These are phyloP conservation scores for Tetraodon nigroviridis DNA, from an alignment of 2,113 vertebrate species.

Conservation along the genomic window DNA sequence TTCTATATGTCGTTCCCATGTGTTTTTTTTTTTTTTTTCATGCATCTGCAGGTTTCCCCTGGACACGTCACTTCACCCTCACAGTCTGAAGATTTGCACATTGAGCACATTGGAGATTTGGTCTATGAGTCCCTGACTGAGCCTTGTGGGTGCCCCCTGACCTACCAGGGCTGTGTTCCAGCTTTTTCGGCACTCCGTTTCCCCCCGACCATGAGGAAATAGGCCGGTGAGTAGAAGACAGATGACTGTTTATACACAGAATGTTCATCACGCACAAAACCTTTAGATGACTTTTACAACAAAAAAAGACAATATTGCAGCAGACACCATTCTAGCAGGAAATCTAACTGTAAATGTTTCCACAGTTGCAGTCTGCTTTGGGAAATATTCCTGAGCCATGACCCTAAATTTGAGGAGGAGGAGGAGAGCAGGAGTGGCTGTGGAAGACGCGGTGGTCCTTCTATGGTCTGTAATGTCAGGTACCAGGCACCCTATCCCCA, in stretches of 20 bases:
- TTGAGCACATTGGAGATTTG: no score
- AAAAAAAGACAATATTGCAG: not conserved
- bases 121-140: not conserved
- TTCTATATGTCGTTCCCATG: no score
- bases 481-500: not conserved
- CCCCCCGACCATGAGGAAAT: no score
- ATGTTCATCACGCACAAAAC: not conserved
- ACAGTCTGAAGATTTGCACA: no score
- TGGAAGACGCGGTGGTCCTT: slow-evolving; percentile 22
- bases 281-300: not conserved
- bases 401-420: slow-evolving; percentile 6
- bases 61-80: no score
- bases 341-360: no score
- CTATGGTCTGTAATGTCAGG: slow-evolving; percentile 29
- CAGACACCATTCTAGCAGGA: not conserved
- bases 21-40: no score
- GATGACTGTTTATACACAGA: not conserved
- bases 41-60: no score
- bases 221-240: no score
- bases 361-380: not conserved
- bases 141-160: not conserved
- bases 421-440: slow-evolving; percentile 6
- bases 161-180: not conserved
- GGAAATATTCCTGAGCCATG: not conserved
- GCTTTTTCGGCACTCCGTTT: not conserved